Base-by-base conservation (phyloP, 2,113 vertebrate species). In the Zapus hudsonius region DNA sequence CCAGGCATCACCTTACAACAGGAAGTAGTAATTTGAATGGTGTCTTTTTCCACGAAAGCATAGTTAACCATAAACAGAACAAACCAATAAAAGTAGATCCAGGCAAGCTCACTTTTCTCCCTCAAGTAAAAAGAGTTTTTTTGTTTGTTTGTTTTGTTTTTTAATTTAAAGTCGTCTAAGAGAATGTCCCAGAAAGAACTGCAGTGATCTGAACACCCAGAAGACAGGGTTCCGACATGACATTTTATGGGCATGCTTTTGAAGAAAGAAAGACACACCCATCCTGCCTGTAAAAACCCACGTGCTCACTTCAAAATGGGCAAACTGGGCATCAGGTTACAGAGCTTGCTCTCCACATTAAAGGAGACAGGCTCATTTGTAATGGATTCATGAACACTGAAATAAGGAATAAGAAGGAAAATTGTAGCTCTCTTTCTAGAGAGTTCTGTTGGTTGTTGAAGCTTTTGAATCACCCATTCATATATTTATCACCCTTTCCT, bases 201-300 rank as follows among this genome's bases (percentile, higher is more conserved):
- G 33, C 79, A 38, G 40, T 42, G 89, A 86, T 40, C 47, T 22
- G 13, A 91, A 72, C 11, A 63, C 29, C 73, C 63, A 47, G 47
- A 70, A 79, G 52, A 72, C 3, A 61, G 0, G 38, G 52, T 72
- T 40, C 86, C 40, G n/a, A 47, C 3, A 44, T 85, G 91, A 85
- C 23, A 70, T 63, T 94, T 95, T 91, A 96, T 52, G 84, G 61
- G 92, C 82, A 47, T 38, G 82, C 61, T 87, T 86, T 91, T 90
- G 82, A 94, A 93, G 75, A 44, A 94, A 93, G 75, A 44, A 20
- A 90, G 94, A 44, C 91, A 95, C 78, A 76, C 90, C 91, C 89
- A 42, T 90, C 69, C 52, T 42, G 76, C 91, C 90, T 88, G 93
- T 94, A 92, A 96, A 94, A 96, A 80, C 87, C 47, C 3, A 44